Percentiles rank a stretch among this genome's conserved stretches.
phyloP scores from a whole-genome alignment of 2,113 vertebrate species.

The Diglossa brunneiventris region DNA sequence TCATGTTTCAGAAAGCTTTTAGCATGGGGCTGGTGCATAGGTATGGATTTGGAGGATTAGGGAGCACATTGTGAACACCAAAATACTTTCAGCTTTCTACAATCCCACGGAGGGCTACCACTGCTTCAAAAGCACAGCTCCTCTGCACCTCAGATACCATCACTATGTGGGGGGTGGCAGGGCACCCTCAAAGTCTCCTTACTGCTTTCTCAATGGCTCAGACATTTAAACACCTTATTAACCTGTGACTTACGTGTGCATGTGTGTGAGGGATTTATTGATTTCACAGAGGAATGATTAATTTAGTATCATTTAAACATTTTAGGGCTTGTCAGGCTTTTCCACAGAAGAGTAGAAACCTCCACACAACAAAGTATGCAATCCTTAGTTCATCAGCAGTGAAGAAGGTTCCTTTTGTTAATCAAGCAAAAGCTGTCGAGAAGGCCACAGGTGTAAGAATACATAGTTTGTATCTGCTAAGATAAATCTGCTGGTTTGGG shows the following conservation, averaged over 20 bases:
- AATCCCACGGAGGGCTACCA: background rate
- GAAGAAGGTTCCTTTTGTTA: background rate
- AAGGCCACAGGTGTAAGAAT: background rate
- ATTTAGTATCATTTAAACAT: background rate
- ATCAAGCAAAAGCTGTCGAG: background rate
- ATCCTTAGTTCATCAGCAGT: background rate
- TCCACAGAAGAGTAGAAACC: background rate
- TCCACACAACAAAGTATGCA: background rate
- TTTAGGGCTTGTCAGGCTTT: background rate
- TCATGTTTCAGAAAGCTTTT: constrained; percentile 37
- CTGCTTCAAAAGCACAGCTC: background rate
- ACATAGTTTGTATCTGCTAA: fast-evolving
- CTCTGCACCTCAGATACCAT: background rate
- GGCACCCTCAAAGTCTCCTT: background rate
- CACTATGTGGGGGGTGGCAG: background rate
- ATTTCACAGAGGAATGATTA: background rate
- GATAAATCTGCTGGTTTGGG: background rate
- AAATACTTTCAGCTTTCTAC: background rate
- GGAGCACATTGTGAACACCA: background rate
- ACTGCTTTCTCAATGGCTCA: background rate
- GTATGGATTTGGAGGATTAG: background rate
- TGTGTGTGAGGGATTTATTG: background rate
- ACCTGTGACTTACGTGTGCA: fast-evolving
- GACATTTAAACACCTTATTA: background rate
- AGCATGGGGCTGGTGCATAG: background rate